Base-by-base conservation (phyloP, 2,888 invertebrate species). In the Dromius quadrimaculatus region DNA sequence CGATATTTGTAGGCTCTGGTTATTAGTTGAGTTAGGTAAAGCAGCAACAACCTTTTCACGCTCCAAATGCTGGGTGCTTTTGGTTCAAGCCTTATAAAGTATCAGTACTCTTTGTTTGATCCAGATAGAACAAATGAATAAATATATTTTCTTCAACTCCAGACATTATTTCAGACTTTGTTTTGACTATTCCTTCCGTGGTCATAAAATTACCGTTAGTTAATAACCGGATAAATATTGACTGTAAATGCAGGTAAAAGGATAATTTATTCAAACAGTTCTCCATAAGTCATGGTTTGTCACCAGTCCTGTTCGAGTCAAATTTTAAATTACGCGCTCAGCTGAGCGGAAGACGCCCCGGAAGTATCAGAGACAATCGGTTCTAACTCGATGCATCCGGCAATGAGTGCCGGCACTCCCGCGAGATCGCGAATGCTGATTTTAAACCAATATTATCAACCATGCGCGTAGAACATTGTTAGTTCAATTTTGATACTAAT, bases 401-500 rank as follows among this genome's bases (percentile, higher is more conserved):
- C 36, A 36, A 11, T 19, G 59, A 36, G 19, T 59, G 20, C 59
- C 34, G 11, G 2, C n/a, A n/a, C n/a, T 59, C 36, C 36, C 59
- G 22, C 11, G 34, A 11, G 34, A 19, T 11, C 5, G 43, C 15
- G 15, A 43, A 11, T 13, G 36, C 59, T 15, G 34, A 11, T 36
- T 34, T 20, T 11, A n/a, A n/a, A 57, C 15, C 36, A 36, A 64
- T 64, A 34, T 28, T 34, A 64, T 47, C 47, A 64, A 63, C 43
- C 32, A 34, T 28, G 11, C 45, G 23, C 43, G 20, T 23, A 13
- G 15, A 9, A 28, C 43, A 19, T 47, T 47, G 45, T 47, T 64
- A 47, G 62, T 38, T 62, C 62, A 28, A 34, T 64, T 64, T 64
- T 47, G 64, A 64, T 64, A 34, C 19, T 47, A 64, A 64, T 64